Percentiles rank a stretch among this genome's conserved stretches.
Evolutionary conservation across 2,888 invertebrate species (phyloP).

Genomic region (Drosophila paracracens): DNA sequence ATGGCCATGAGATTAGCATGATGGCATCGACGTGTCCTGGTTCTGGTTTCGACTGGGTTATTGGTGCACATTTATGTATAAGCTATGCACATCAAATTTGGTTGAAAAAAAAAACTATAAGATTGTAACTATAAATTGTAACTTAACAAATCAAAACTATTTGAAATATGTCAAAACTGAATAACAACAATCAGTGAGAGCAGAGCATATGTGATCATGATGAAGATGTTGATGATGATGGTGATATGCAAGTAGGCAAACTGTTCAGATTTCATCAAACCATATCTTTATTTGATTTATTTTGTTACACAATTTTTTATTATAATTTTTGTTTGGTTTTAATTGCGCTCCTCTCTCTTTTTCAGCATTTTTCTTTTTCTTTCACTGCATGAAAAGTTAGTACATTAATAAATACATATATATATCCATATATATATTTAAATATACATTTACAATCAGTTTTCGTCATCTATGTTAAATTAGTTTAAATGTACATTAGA

Average conservation of each 20-base stretch:
- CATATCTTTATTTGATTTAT: slow-evolving; percentile 33
- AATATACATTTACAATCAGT: slow-evolving; percentile 27
- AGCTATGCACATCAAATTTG: slow-evolving; percentile 20
- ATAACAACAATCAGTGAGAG: neutral
- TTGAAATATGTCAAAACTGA: slow-evolving; percentile 10
- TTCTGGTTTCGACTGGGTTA: too few relatives aligned
- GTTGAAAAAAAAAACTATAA: neutral
- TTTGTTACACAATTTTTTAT: slow-evolving; percentile 36
- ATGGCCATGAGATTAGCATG: neutral
- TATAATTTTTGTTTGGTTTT: slow-evolving; percentile 26
- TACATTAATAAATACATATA: slow-evolving; percentile 38
- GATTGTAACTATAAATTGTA: slow-evolving; percentile 3
- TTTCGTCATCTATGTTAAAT: slow-evolving; percentile 55
- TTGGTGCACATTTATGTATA: neutral
- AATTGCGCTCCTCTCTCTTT: slow-evolving; percentile 9
- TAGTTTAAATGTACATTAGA: slow-evolving; percentile 63
- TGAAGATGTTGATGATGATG: neutral
- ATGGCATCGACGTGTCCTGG: neutral
- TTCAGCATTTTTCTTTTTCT: slow-evolving; percentile 17
- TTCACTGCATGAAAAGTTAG: slow-evolving; percentile 44
- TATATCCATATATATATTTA: slow-evolving; percentile 9
- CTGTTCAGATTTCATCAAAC: slow-evolving; percentile 28
- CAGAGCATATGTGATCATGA: neutral
- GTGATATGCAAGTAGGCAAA: too few relatives aligned
- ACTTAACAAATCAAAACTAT: slow-evolving; percentile 8